These are phyloP conservation scores for Drosophila sordidapex DNA, from an alignment of 2,888 invertebrate species.

Conservation along the genomic window DNA sequence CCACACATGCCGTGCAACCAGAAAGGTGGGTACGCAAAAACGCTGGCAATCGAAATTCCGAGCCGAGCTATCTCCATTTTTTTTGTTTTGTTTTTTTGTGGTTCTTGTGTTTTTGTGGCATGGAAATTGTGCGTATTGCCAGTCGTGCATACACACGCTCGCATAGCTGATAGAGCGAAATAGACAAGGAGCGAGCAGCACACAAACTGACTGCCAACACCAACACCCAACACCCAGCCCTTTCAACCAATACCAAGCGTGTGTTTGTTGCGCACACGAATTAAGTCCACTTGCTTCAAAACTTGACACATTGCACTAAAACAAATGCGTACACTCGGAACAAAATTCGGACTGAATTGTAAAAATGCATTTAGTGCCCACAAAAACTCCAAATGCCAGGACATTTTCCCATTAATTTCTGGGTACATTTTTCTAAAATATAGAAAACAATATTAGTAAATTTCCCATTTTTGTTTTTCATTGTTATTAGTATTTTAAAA, in stretches of 20 bases:
- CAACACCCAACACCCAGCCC: background rate
- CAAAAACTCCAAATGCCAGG: background rate
- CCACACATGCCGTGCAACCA: conserved; percentile 40
- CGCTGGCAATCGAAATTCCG: conserved; percentile 73
- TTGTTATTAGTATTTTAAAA: background rate
- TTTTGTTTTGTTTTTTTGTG: conserved; percentile 13
- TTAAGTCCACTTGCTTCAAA: conserved; percentile 73
- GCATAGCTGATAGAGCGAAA: conserved; percentile 43
- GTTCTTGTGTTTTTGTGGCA: conserved; percentile 19
- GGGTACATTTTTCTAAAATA: background rate
- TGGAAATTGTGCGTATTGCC: conserved; percentile 32
- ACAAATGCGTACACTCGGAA: conserved; percentile 63
- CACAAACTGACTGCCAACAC: background rate
- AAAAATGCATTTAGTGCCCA: background rate
- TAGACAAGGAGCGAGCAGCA: conserved; percentile 20
- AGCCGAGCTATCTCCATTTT: conserved; percentile 26
- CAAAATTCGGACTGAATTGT: background rate
- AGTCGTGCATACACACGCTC: conserved; percentile 14
- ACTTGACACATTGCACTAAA: conserved; percentile 65
- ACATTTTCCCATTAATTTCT: background rate
- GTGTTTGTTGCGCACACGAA: conserved; percentile 56
- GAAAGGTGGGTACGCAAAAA: conserved; percentile 80
- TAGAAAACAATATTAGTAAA: too few species aligned
- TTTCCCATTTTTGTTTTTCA: background rate
- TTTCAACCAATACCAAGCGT: background rate